A percentile compares a stretch with the other conserved stretches of the same genome.
Evolutionary conservation across 2,797 vertebrate genomes (phyloP).

Genomic region (Acanthiza pusilla): DNA sequence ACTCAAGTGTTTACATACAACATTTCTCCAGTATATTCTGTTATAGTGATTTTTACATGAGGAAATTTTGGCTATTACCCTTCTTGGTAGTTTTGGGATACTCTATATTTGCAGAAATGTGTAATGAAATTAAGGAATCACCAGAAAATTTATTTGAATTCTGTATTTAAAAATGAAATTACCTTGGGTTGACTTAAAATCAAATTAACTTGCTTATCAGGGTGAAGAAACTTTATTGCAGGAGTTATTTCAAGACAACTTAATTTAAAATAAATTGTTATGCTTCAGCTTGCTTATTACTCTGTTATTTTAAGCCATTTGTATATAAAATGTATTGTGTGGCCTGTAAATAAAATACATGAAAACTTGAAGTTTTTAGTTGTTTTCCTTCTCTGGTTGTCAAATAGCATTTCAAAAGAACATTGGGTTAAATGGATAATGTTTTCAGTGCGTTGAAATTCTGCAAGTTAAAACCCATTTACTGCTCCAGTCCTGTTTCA

Average conservation of each 20-base stretch:
- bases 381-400: background rate
- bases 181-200: slow-evolving; percentile 38
- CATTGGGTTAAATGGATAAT: background rate
- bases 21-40: background rate
- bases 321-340: slow-evolving; percentile 67
- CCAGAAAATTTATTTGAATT: background rate
- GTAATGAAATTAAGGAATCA: background rate
- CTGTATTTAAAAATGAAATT: slow-evolving; percentile 8
- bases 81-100: background rate
- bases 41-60: background rate
- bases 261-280: slow-evolving; percentile 62
- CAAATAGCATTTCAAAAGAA: background rate
- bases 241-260: slow-evolving; percentile 50
- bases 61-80: background rate
- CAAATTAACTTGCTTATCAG: slow-evolving; percentile 49
- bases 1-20: background rate
- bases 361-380: background rate
- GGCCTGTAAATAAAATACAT: slow-evolving; percentile 64
- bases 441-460: background rate
- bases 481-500: background rate
- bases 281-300: slow-evolving; percentile 62
- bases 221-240: slow-evolving; percentile 55
- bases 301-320: slow-evolving; percentile 69
- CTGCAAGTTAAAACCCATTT: background rate
- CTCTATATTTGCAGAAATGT: background rate